A percentile compares a stretch with the other conserved stretches of the same genome.
Conservation (phyloP, 1,140 invertebrate genomes). For the Patella vulgata region DNA sequence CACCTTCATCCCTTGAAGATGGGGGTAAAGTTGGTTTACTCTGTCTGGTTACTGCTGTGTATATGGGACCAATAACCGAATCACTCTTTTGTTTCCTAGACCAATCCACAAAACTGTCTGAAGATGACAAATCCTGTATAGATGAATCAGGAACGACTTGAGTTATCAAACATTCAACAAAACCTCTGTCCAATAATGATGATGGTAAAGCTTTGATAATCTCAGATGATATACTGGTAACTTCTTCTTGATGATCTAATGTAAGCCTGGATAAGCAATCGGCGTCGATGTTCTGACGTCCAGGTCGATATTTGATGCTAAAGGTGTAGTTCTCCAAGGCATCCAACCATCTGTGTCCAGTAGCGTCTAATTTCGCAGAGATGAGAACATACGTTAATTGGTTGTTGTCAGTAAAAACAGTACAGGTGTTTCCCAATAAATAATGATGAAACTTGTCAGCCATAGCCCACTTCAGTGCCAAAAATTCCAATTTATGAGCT, state of each 20-base stretch:
- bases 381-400: conserved; percentile 28
- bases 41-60: neutral
- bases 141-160: no score
- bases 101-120: no score
- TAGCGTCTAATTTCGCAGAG: conserved; percentile 14
- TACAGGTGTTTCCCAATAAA: no score
- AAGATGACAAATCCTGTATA: no score
- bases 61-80: neutral
- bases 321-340: conserved; percentile 15
- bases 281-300: conserved; percentile 20
- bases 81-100: neutral
- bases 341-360: conserved; percentile 18
- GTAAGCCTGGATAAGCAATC: conserved; percentile 17
- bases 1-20: neutral
- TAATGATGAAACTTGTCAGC: no score
- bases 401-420: no score
- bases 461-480: no score
- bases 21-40: neutral
- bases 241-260: neutral
- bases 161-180: neutral
- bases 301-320: conserved; percentile 8
- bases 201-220: conserved; percentile 2
- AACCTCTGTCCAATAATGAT: conserved; percentile 4
- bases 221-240: no score
- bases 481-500: no score